Conservation (phyloP, 2,113 vertebrate genomes). For the Oenanthe melanoleuca region DNA sequence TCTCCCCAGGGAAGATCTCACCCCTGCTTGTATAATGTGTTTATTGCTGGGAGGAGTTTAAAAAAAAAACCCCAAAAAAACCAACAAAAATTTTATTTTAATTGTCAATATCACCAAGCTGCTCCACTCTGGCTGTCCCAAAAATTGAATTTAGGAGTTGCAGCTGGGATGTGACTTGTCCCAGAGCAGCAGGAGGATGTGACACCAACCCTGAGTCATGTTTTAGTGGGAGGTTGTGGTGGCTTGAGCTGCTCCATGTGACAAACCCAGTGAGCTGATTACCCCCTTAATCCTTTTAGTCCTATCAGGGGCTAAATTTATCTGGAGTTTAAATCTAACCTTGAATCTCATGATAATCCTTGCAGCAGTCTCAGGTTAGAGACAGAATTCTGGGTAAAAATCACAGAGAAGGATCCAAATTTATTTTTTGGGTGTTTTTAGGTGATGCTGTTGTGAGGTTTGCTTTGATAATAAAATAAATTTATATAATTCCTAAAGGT, state of each 20-base stretch:
- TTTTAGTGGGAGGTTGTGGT: too few relatives aligned
- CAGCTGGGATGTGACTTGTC: too few relatives aligned
- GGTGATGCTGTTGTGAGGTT: background rate
- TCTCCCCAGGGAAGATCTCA: background rate
- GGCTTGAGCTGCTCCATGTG: too few relatives aligned
- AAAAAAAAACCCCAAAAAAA: background rate
- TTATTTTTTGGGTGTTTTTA: too few relatives aligned
- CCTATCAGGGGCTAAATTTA: constrained; percentile 55
- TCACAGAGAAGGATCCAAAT: background rate
- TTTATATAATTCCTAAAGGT: background rate
- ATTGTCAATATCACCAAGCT: background rate
- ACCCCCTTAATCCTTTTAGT: constrained; percentile 47
- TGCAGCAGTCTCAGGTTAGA: background rate
- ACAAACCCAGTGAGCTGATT: too few relatives aligned
- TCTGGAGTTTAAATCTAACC: constrained; percentile 43
- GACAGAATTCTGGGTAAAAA: background rate
- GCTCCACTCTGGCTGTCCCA: background rate
- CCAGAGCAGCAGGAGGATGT: too few relatives aligned
- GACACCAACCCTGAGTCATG: too few relatives aligned
- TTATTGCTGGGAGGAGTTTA: background rate
- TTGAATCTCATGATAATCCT: constrained; percentile 39
- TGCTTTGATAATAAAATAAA: background rate
- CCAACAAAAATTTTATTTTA: rapidly evolving
- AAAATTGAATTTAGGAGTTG: too few relatives aligned
- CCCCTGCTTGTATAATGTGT: background rate